Evolutionary conservation across 2,888 invertebrate genomes (phyloP), one percentile per base, ranked within the genome.

Genomic region (Adelphocoris suturalis): DNA sequence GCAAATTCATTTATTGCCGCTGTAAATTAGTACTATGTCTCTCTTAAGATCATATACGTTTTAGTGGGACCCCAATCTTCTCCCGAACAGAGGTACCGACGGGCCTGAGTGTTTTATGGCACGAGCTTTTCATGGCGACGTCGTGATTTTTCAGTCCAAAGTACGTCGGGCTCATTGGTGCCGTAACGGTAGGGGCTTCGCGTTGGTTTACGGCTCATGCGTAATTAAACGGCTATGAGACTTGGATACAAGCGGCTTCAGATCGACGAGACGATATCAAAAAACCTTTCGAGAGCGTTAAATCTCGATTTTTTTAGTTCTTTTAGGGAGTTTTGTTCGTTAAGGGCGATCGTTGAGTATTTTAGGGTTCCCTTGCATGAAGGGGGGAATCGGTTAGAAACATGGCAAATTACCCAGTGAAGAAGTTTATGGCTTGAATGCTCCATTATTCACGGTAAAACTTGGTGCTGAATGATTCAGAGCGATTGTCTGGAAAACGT

Each of bases 1-100:
- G 86, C 86, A 86, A 86, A 86, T 86, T 86, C 86, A 86, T 86
- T 86, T 86, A 86, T 75, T 46, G 75, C 37, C 75, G 68, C 48
- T 46, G 75, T 86, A 86, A 86, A 86, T 86, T 86, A 86, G 75
- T 86, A 86, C 85, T 85, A 57, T 68, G 85, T 85, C 85, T 85
- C 85, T 86, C 82, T 82, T 82, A 82, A 52, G 82, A 48, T 82
- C 82, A 52, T 82, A 82, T 82, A 82, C 47, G 52, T 47, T 82
- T 82, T 82, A 82, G 82, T 82, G 82, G 82, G 52, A 5, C 23
- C 23, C 82, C 82, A 78, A 82, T 82, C 82, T 82, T 19, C 52
- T 16, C 68, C 14, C 11, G 78, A 78, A 78, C 82, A 82, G 23
- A 82, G 82, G 82, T 82, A 82, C 82, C 82, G 82, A 23, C 82